Base-by-base conservation (phyloP, 2,797 vertebrate genomes). In the Falco concolor region DNA sequence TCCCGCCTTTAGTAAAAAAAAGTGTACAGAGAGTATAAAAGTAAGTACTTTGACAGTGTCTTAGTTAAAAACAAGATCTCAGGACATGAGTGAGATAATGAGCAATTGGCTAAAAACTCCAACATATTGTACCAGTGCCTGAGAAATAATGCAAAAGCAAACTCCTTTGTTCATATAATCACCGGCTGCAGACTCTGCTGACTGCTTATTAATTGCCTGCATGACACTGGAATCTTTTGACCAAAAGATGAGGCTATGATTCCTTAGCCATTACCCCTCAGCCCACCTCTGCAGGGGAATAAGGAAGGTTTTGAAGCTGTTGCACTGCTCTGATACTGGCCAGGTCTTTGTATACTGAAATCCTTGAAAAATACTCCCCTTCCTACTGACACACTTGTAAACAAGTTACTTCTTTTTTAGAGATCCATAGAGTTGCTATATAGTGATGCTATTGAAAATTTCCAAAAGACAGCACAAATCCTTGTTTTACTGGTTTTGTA, bases 131-230 rank as follows among this genome's bases (percentile, higher is more conserved):
- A 94, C 52, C 86, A 92, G 81, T 72, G 67, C 94, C 80, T 93
- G 70, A 94, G 91, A 90, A 91, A 88, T 90, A 91, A 90, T 89
- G 67, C 74, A 87, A 88, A 93, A 94, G 89, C 76, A 87, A 95
- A 30, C 70, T 36, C 56, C 67, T 96, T 95, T 96, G 82, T 96
- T 96, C 73, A 25, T 81, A n/a, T 95, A 96, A 96, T 96, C 85
- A 60, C 91, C 4, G 14, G 49, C 74, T 85, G 70, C 86, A 94
- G 67, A 64, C 45, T 93, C 87, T 95, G 80, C 87, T 78, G 91
- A 40, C 90, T 91, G 91, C 95, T 90, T 95, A 86, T 94, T 96
- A 96, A 90, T 95, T 90, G 87, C 91, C 87, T 94, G 67, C 50
- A 15, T 74, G 93, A 88, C 77, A 77, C 67, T 72, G 88, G 77